A percentile compares a stretch with the other conserved stretches of the same genome.
Conservation (phyloP, 2,113 vertebrate genomes). For the Spea multiplicata region DNA sequence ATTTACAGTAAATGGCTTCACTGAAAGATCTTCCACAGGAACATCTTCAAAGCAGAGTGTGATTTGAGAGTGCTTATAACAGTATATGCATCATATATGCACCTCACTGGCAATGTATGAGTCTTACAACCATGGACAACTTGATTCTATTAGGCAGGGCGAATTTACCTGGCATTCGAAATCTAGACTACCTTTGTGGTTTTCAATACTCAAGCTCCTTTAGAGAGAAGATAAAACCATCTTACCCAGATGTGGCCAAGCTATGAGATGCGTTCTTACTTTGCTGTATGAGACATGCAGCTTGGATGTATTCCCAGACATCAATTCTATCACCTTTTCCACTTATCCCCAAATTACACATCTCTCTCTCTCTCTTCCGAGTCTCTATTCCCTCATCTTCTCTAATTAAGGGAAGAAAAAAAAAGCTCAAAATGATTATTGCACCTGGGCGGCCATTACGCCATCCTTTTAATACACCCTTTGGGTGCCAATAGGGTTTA, state of each 20-base stretch:
- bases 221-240: neutral
- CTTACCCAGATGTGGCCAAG: neutral
- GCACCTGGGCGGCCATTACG: neutral
- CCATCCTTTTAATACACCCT: too few species aligned
- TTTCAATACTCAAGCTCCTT: neutral
- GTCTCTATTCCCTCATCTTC: neutral
- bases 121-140: too few species aligned
- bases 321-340: neutral
- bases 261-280: neutral
- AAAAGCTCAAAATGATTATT: neutral
- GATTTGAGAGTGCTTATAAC: too few species aligned
- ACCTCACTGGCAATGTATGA: too few species aligned
- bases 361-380: neutral
- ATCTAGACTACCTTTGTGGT: neutral
- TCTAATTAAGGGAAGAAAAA: neutral
- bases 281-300: neutral
- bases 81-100: too few species aligned
- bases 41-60: too few species aligned
- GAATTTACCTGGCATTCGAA: too few species aligned
- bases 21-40: too few species aligned
- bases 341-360: neutral
- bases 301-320: slow-evolving; percentile 1
- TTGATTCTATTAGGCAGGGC: too few species aligned
- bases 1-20: too few species aligned
- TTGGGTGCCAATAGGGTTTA: too few species aligned